Conservation (phyloP, 2,888 invertebrate genomes). For the Rhynchonema sp. region DNA sequence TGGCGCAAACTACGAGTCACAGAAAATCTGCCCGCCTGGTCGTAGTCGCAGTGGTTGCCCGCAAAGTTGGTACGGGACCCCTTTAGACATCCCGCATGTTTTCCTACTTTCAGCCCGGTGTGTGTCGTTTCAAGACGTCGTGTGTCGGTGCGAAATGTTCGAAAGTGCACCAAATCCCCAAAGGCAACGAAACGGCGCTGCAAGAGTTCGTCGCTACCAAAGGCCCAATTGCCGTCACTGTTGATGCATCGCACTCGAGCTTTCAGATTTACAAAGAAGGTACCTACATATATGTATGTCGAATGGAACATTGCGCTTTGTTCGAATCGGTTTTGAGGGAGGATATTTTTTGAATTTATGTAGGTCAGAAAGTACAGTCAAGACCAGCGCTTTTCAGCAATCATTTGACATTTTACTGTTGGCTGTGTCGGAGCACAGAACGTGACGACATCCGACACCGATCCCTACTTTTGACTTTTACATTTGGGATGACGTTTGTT, state of each 20-base stretch:
- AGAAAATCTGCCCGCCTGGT: too few relatives aligned
- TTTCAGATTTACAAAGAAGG: constrained; percentile 28
- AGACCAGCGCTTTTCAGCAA: too few relatives aligned
- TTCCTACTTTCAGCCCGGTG: constrained; percentile 15
- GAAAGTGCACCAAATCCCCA: constrained; percentile 27
- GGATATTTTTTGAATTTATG: background rate
- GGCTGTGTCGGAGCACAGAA: too few relatives aligned
- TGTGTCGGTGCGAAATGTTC: constrained; percentile 25
- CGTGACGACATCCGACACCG: too few relatives aligned
- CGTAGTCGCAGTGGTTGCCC: too few relatives aligned
- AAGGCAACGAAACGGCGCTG: constrained; percentile 22
- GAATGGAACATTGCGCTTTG: background rate
- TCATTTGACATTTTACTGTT: too few relatives aligned
- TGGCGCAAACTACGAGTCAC: too few relatives aligned
- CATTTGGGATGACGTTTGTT: too few relatives aligned
- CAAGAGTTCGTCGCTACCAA: constrained; percentile 22
- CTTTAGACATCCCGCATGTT: too few relatives aligned
- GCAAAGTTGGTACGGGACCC: too few relatives aligned
- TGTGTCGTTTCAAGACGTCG: constrained; percentile 25
- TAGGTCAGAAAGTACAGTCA: too few relatives aligned
- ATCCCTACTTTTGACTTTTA: too few relatives aligned
- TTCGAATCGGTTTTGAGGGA: background rate
- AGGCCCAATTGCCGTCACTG: constrained; percentile 27
- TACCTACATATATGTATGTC: constrained; percentile 7
- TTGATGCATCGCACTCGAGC: constrained; percentile 25